A percentile compares a stretch with the other conserved stretches of the same genome.
Conservation (phyloP, 2,797 vertebrate species). For the Poeciliopsis gracilis region DNA sequence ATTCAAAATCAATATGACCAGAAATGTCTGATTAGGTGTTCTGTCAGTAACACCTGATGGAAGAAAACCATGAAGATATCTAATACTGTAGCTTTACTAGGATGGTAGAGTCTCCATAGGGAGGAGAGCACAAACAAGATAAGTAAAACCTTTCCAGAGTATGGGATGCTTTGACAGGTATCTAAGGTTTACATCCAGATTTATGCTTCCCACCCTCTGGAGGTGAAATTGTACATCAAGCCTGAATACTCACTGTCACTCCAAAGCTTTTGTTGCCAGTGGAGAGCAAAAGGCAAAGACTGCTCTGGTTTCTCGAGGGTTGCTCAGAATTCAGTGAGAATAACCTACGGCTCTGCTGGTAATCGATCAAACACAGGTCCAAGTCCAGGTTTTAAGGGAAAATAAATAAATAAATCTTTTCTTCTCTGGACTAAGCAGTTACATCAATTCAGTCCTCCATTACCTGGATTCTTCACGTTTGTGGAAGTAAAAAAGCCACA, state of each 20-base stretch:
- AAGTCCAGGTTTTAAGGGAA: conserved; percentile 16
- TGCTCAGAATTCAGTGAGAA: conserved; percentile 33
- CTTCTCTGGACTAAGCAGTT: not conserved
- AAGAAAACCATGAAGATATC: conserved; percentile 3
- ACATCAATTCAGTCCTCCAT: not conserved
- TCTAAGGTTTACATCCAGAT: conserved; percentile 45
- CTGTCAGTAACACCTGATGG: conserved; percentile 7
- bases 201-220: conserved; percentile 35
- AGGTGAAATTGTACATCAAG: conserved; percentile 33
- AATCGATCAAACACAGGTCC: conserved; percentile 37
- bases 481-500: not conserved
- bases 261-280: conserved; percentile 30
- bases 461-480: not conserved
- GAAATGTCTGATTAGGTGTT: conserved; percentile 9
- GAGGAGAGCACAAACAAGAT: conserved; percentile 2
- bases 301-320: conserved; percentile 13
- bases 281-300: conserved; percentile 11
- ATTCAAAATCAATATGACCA: conserved; percentile 1
- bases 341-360: conserved; percentile 29
- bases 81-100: conserved; percentile 3
- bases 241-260: conserved; percentile 29
- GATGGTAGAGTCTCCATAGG: conserved; percentile 22
- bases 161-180: conserved; percentile 27
- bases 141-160: conserved; percentile 23
- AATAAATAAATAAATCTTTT: conserved; percentile 21